These are phyloP conservation scores for Uropetala carovei DNA, from an alignment of 2,888 invertebrate genomes.

Conservation along the genomic window DNA sequence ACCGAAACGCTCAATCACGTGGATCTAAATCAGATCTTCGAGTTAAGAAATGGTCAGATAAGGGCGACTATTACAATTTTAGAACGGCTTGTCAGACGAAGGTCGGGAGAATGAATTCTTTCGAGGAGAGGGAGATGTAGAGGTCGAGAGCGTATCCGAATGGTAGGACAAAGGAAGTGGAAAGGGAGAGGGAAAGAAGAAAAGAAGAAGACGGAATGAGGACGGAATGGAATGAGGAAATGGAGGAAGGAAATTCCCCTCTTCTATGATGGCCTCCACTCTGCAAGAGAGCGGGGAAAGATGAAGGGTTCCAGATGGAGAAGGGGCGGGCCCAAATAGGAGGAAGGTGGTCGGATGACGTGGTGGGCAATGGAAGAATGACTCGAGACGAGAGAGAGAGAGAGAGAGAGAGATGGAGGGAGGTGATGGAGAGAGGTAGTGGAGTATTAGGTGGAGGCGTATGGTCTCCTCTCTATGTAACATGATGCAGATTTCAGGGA, in stretches of 20 bases:
- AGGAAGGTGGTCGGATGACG: too few species aligned
- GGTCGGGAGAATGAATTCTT: conserved; percentile 4
- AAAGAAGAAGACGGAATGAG: background rate
- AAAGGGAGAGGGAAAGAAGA: background rate
- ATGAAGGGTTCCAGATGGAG: background rate
- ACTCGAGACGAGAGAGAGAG: too few species aligned
- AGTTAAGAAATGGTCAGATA: too few species aligned
- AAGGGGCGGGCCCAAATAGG: background rate
- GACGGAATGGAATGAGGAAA: conserved; percentile 35
- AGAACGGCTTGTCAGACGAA: background rate
- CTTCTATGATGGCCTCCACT: background rate
- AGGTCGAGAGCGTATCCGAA: background rate
- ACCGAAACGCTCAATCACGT: too few species aligned
- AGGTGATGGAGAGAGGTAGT: background rate
- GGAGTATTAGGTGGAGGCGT: too few species aligned
- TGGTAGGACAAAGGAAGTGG: background rate
- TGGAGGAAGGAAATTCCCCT: conserved; percentile 21
- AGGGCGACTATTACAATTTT: background rate
- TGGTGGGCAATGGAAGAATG: too few species aligned
- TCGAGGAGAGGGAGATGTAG: conserved; percentile 1
- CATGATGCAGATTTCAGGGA: conserved; percentile 14
- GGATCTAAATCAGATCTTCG: too few species aligned
- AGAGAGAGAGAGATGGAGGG: background rate
- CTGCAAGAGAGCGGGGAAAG: background rate
- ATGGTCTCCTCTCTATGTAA: conserved; percentile 7